Conservation (phyloP, 2,797 vertebrate genomes). For the Hydrophis major region DNA sequence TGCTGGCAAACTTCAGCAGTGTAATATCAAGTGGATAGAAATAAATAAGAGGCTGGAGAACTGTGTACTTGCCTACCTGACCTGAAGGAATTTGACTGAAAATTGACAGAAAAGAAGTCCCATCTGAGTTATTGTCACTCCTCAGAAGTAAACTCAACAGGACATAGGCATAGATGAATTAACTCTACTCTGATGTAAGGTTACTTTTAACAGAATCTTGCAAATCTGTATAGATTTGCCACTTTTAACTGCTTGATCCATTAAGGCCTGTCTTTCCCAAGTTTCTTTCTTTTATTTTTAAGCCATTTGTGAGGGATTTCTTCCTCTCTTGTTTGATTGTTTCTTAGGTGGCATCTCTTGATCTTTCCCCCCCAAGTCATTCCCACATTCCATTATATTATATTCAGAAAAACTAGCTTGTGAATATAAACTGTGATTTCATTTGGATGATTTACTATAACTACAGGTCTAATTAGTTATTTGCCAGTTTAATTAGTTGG, state of each 20-base stretch:
- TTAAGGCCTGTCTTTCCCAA: background rate
- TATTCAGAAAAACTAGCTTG: background rate
- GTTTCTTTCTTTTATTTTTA: background rate
- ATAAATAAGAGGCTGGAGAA: background rate
- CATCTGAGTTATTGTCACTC: background rate
- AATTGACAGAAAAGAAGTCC: background rate
- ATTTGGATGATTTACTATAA: background rate
- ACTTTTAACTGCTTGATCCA: background rate
- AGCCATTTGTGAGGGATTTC: accelerated
- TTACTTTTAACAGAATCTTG: background rate
- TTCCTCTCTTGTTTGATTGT: background rate
- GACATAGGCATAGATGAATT: background rate
- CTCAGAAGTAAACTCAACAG: background rate
- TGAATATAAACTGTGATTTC: background rate
- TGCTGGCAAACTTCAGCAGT: background rate
- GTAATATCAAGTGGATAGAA: background rate
- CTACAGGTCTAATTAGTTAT: background rate
- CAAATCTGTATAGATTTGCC: background rate
- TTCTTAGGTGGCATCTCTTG: background rate
- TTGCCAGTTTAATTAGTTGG: background rate
- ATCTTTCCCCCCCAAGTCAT: background rate
- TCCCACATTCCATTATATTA: background rate
- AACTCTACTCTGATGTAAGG: background rate
- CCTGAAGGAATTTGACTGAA: background rate
- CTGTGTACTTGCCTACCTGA: background rate